Evolutionary conservation across 2,888 invertebrate species (phyloP), one percentile per base, ranked within the genome.

Genomic region (Matsumyia berberina): DNA sequence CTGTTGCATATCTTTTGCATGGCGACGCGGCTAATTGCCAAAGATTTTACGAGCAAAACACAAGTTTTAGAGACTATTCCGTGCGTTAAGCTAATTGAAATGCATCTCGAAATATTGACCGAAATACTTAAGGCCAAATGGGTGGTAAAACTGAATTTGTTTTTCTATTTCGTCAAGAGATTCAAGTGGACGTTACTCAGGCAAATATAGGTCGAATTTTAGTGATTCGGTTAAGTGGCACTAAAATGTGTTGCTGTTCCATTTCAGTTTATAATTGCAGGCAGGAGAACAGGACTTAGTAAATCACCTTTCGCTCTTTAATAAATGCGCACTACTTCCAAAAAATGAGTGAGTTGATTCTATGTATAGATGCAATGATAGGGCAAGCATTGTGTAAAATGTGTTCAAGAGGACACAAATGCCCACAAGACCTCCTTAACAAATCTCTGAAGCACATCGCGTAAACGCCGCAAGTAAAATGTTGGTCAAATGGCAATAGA

Each of bases 101-200:
- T 55, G 62, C 39, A 64, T 57, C 31, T 64, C n/a, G 51, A 78
- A 60, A 53, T 62, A 67, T 60, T 78, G 62, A 55, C 78, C 69
- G 55, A 70, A 55, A 80, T 67, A 80, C 53, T 73, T 80, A 73
- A 80, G 73, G 73, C 73, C 66, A 80, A 73, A 73, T 72, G 80
- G 37, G 44, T 67, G 46, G 80, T 73, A 67, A 73, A 80, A 73
- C 60, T 55, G 67, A 15, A 67, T 39, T 57, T n/a, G 7, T 58
- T 55, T 64, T 44, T 51, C 8, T 37, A 24, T 39, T 51, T 19
- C n/a, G 12, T 24, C 49, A 35, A 8, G 37, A n/a, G 7, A 24
- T 35, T 11, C 9, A 37, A 49, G 49, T 64, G 64, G 17, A 39
- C 11, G 17, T 17, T 9, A 7, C 6, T 4, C 4, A 3, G 1